A percentile compares a stretch with the other conserved stretches of the same genome.
phyloP scores from a whole-genome alignment of 64 coral and sea anemone species.

The Dendrophyllia cribrosa region DNA sequence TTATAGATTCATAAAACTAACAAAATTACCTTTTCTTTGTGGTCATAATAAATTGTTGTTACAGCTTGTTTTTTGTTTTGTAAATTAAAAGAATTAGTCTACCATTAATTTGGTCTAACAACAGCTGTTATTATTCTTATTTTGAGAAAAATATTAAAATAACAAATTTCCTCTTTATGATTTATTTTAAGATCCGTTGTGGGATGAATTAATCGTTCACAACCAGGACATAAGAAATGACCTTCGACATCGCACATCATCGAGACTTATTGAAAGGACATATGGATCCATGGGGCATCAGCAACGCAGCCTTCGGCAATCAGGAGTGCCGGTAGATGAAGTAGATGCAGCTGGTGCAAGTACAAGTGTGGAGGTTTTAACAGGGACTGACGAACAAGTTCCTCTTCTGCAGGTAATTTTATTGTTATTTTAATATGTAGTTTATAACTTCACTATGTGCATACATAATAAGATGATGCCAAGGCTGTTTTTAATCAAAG shows the following conservation, averaged over 20 bases:
- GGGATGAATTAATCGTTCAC: slow-evolving; percentile 59
- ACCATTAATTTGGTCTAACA: no score
- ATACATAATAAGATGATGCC: no score
- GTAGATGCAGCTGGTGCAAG: slow-evolving; percentile 41
- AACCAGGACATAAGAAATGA: slow-evolving; percentile 40
- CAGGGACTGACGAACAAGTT: slow-evolving; percentile 1
- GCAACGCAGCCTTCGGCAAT: neutral
- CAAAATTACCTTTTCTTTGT: no score
- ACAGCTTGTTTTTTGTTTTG: no score
- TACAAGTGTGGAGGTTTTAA: slow-evolving; percentile 3
- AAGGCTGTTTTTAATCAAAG: no score
- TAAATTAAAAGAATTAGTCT: no score
- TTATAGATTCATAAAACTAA: no score
- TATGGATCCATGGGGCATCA: slow-evolving; percentile 60
- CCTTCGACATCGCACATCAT: neutral
- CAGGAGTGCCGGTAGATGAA: neutral
- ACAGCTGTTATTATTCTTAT: no score
- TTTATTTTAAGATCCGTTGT: slow-evolving; percentile 26
- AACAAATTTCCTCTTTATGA: no score
- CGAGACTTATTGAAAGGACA: neutral
- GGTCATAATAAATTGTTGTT: no score
- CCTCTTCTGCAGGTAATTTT: neutral
- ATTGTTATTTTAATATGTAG: neutral
- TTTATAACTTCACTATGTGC: no score
- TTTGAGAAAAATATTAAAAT: no score